Base-by-base conservation (phyloP, 1,140 invertebrate genomes). In the Pararge aegeria region DNA sequence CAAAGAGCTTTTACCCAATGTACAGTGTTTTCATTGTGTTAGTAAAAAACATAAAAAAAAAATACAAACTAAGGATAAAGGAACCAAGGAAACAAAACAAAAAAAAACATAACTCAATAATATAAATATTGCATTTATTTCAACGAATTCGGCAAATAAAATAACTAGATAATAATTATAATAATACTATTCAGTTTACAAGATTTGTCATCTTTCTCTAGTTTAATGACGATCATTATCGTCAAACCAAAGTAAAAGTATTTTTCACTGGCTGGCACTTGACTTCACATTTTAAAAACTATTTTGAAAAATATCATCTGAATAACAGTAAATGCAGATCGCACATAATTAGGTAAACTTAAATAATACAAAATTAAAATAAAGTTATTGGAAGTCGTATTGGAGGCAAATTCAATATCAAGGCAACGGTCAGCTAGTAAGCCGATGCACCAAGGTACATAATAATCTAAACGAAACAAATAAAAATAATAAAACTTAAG, bases 121-220 rank as follows among this genome's bases (percentile, higher is more conserved):
- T 89, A 87, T 87, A 89, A 87, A 87, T 89, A 89, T 89, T 89
- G 82, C 79, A 85, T 89, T 89, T 89, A 87, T 87, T 89, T 89
- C 83, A 87, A 87, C 83, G 80, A 84, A 87, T 87, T 87, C 75
- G 81, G 82, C 80, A 83, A 89, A 89, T 89, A 87, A 77, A 86
- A 89, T 89, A 88, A 88, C 82, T 87, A 83, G 77, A 84, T 87
- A 84, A 87, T 86, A 88, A 88, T 83, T 83, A 85, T 83, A 86
- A 86, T 89, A 89, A 89, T 89, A 89, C 83, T 87, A 87, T 87
- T 83, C 76, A 84, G 80, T 83, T 82, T 85, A 86, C 78, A 86
- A 80, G 77, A 82, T 69, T 79, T 61, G 70, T 73, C 56, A 73
- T 75, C 70, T 80, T 73, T 78, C 53, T 68, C 55, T 71, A 67